These are phyloP conservation scores for Xiphydria camelus DNA, from an alignment of 2,888 invertebrate genomes.

Conservation along the genomic window DNA sequence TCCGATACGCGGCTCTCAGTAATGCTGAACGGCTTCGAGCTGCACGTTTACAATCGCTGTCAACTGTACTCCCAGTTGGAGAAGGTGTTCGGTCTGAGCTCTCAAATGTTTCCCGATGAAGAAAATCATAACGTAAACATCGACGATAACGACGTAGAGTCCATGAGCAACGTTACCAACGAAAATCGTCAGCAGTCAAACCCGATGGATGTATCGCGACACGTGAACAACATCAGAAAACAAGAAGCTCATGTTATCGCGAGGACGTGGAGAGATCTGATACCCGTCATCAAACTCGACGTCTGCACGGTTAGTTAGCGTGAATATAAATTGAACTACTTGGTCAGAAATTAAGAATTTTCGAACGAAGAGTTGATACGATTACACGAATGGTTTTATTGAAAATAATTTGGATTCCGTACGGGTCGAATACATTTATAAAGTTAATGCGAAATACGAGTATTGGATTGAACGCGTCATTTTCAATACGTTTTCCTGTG, in stretches of 20 bases:
- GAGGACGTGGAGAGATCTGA: slow-evolving; percentile 91
- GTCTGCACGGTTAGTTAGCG: slow-evolving; percentile 72
- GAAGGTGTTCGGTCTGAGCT: slow-evolving; percentile 82
- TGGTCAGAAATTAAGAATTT: too few relatives aligned
- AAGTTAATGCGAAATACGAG: too few relatives aligned
- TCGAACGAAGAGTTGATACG: too few relatives aligned
- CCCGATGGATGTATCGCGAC: slow-evolving; percentile 49
- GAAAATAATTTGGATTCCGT: too few relatives aligned
- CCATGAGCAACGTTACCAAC: slow-evolving; percentile 41
- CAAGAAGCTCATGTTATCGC: slow-evolving; percentile 81
- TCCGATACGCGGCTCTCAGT: slow-evolving; percentile 90
- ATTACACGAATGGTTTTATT: too few relatives aligned
- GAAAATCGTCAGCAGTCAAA: slow-evolving; percentile 48
- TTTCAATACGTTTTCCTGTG: too few relatives aligned
- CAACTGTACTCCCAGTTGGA: slow-evolving; percentile 85
- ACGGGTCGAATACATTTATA: too few relatives aligned
- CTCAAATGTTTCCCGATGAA: slow-evolving; percentile 72
- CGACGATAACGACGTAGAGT: slow-evolving; percentile 45
- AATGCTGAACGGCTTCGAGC: slow-evolving; percentile 90
- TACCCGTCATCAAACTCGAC: slow-evolving; percentile 95
- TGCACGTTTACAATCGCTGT: slow-evolving; percentile 94
- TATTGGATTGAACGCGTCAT: too few relatives aligned
- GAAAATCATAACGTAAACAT: slow-evolving; percentile 53
- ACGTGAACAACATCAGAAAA: slow-evolving; percentile 58
- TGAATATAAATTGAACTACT: slow-evolving; percentile 2